A percentile compares a stretch with the other conserved stretches of the same genome.
Conservation (phyloP, 2,797 vertebrate genomes). For the Eulemur coronatus region DNA sequence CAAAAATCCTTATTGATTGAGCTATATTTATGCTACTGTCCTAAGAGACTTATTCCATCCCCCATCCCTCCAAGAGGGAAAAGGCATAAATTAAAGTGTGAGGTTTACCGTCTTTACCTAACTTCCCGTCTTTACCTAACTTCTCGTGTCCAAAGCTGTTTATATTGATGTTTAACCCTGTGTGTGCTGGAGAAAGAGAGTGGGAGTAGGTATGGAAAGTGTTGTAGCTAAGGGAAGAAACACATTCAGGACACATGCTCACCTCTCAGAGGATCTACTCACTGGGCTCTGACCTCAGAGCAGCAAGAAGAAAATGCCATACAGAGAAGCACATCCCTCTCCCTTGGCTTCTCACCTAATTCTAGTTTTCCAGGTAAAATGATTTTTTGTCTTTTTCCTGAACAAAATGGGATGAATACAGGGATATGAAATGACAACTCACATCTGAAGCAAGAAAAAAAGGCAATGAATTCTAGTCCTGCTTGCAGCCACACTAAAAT, state of each 20-base stretch:
- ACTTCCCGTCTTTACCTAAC: background rate
- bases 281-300: background rate
- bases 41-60: background rate
- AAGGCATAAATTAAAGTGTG: background rate
- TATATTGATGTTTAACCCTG: background rate
- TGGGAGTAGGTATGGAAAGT: background rate
- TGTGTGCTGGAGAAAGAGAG: background rate
- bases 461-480: background rate
- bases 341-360: background rate
- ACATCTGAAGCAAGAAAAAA: conserved; percentile 9
- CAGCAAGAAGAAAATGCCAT: background rate
- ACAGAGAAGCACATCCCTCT: background rate
- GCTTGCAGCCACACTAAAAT: background rate
- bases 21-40: background rate
- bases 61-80: background rate
- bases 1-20: background rate
- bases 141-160: background rate
- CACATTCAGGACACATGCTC: background rate
- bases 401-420: conserved; percentile 4
- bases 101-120: background rate
- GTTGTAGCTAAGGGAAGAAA: background rate
- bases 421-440: background rate
- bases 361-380: background rate
- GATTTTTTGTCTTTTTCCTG: background rate
- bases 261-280: background rate